A percentile compares a stretch with the other conserved stretches of the same genome.
phyloP scores from a whole-genome alignment of 2,888 invertebrate genomes.

The Timema cristinae region DNA sequence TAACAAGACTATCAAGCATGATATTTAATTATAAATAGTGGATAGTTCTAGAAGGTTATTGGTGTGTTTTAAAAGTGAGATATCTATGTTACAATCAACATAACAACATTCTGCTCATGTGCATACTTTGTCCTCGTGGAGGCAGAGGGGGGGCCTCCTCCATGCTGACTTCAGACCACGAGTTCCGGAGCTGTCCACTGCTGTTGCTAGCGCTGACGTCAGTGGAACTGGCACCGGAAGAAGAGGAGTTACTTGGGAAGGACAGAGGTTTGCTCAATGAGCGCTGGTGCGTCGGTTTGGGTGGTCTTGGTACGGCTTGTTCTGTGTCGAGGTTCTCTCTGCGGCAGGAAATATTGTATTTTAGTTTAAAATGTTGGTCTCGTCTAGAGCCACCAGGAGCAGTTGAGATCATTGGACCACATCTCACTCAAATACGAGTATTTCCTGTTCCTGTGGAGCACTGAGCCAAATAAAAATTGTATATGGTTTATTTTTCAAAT shows the following conservation, averaged over 20 bases:
- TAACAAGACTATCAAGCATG: neutral
- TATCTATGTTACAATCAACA: too few relatives aligned
- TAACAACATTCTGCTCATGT: too few relatives aligned
- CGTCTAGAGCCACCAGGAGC: too few relatives aligned
- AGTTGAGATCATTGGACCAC: too few relatives aligned
- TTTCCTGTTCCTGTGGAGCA: too few relatives aligned
- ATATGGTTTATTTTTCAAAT: too few relatives aligned
- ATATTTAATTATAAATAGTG: too few relatives aligned
- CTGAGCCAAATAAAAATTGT: too few relatives aligned
- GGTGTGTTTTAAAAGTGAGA: too few relatives aligned
- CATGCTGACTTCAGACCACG: conserved; percentile 56
- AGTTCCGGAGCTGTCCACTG: conserved; percentile 48
- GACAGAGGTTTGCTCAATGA: conserved; percentile 53
- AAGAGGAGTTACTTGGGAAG: conserved; percentile 39
- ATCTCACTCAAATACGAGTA: too few relatives aligned
- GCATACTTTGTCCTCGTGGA: conserved; percentile 67
- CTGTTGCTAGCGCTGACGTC: conserved; percentile 39
- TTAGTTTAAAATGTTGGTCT: too few relatives aligned
- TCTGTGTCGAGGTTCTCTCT: conserved; percentile 42
- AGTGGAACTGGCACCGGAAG: conserved; percentile 46
- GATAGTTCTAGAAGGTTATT: too few relatives aligned
- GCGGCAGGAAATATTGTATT: neutral
- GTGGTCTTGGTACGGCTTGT: conserved; percentile 25
- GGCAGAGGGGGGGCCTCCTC: conserved; percentile 75
- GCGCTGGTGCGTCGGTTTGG: conserved; percentile 44